Evolutionary conservation across 2,113 vertebrate genomes (phyloP).

Genomic region (Edolisoma coerulescens): DNA sequence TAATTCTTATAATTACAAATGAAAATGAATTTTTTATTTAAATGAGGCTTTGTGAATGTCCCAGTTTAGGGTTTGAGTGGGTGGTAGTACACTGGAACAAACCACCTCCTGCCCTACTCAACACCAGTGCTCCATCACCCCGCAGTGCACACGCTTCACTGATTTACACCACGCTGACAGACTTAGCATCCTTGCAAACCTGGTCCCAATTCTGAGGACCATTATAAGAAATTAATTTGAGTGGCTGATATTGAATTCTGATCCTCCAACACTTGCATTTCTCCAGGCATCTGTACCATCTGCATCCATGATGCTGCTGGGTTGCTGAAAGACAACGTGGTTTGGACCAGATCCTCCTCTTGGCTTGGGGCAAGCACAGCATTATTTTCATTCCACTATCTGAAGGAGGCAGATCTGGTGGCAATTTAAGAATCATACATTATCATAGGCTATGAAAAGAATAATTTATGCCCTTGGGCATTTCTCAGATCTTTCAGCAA

Average conservation of each 20-base stretch:
- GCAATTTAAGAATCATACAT: slow-evolving; percentile 54
- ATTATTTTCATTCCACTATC: slow-evolving; percentile 8
- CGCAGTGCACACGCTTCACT: accelerated
- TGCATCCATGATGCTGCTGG: not conserved
- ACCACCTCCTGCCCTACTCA: not conserved
- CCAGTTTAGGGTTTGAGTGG: not conserved
- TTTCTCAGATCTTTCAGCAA: slow-evolving; percentile 59
- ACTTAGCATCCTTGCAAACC: not conserved
- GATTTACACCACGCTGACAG: not conserved
- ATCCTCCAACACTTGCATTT: not conserved
- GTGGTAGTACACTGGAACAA: not conserved
- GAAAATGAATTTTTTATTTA: not conserved
- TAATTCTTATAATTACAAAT: not conserved
- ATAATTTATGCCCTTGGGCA: slow-evolving; percentile 64
- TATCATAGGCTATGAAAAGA: slow-evolving; percentile 59
- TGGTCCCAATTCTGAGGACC: not conserved
- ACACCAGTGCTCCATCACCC: not conserved
- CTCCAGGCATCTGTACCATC: not conserved
- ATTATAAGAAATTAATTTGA: not conserved
- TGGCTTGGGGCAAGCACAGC: not conserved
- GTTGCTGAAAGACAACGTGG: not conserved
- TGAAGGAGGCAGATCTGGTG: slow-evolving; percentile 31
- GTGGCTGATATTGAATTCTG: not conserved
- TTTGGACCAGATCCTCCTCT: not conserved
- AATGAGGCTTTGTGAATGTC: not conserved